phyloP scores from a whole-genome alignment of 1,140 invertebrate genomes.

The Drosophila nigrodunni region DNA sequence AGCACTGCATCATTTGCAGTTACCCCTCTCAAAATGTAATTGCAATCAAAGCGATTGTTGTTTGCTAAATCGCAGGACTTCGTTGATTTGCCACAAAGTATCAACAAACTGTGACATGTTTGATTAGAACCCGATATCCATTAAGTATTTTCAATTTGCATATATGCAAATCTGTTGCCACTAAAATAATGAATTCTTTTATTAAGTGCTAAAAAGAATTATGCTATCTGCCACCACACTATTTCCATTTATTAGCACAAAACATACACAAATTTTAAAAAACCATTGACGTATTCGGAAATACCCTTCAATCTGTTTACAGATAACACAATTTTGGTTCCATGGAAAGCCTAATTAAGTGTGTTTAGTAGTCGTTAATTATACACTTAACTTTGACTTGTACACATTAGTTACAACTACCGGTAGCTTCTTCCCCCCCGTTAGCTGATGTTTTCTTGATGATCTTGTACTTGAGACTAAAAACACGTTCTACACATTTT shows the following conservation, averaged over 20 bases:
- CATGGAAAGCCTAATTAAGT: neutral
- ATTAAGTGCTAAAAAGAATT: constrained; percentile 1
- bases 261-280: constrained; percentile 1
- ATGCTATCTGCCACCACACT: neutral
- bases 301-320: constrained; percentile 7
- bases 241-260: constrained; percentile 57
- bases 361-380: constrained; percentile 39
- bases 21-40: constrained; percentile 45
- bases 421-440: constrained; percentile 22
- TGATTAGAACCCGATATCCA: neutral
- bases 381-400: constrained; percentile 14
- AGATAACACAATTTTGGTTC: neutral
- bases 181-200: constrained; percentile 33
- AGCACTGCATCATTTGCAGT: constrained; percentile 35
- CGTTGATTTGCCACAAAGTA: constrained; percentile 47
- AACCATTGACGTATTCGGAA: constrained; percentile 11
- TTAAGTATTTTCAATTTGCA: constrained; percentile 42
- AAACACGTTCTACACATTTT: constrained; percentile 37
- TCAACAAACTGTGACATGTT: constrained; percentile 34
- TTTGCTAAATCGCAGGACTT: constrained; percentile 61
- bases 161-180: constrained; percentile 50
- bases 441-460: constrained; percentile 29
- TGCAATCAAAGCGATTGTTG: constrained; percentile 75
- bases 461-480: constrained; percentile 42
- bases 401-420: constrained; percentile 33